Evolutionary conservation across 2,888 invertebrate species (phyloP).

Genomic region (Limnephilus marmoratus): DNA sequence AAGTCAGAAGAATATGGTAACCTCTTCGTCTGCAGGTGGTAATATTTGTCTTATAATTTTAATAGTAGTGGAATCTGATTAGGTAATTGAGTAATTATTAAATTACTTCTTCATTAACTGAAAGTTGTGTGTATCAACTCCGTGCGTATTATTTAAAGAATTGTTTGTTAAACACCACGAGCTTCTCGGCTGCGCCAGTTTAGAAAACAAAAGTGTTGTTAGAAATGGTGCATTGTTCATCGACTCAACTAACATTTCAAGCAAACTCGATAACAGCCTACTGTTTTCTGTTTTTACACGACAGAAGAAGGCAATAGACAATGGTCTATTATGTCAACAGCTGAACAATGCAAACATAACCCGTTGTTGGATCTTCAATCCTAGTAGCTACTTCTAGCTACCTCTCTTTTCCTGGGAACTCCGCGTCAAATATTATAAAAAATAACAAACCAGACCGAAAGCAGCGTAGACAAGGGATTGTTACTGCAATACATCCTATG

Average conservation of each 20-base stretch:
- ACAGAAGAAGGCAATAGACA: neutral
- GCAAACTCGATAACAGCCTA: conserved; percentile 3
- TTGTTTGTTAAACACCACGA: neutral
- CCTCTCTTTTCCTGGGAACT: neutral
- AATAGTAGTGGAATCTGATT: neutral
- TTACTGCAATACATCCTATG: neutral
- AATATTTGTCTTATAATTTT: neutral
- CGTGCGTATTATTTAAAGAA: neutral
- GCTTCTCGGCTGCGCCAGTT: neutral
- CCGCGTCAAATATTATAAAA: neutral
- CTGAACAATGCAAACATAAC: conserved; percentile 6
- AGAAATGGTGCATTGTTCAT: conserved; percentile 11
- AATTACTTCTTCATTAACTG: neutral
- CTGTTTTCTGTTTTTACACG: neutral
- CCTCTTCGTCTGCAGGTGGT: too few relatives aligned
- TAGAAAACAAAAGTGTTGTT: conserved; percentile 25
- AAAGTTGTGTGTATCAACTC: neutral
- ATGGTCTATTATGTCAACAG: conserved; percentile 31
- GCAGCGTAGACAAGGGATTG: neutral
- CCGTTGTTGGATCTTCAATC: neutral
- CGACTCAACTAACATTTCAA: neutral
- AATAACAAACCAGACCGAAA: neutral
- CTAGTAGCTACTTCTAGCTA: neutral
- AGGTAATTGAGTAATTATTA: neutral
- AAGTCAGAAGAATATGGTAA: too few relatives aligned